Evolutionary conservation across 2,888 invertebrate genomes (phyloP).

Genomic region (Ophioninae sp.): DNA sequence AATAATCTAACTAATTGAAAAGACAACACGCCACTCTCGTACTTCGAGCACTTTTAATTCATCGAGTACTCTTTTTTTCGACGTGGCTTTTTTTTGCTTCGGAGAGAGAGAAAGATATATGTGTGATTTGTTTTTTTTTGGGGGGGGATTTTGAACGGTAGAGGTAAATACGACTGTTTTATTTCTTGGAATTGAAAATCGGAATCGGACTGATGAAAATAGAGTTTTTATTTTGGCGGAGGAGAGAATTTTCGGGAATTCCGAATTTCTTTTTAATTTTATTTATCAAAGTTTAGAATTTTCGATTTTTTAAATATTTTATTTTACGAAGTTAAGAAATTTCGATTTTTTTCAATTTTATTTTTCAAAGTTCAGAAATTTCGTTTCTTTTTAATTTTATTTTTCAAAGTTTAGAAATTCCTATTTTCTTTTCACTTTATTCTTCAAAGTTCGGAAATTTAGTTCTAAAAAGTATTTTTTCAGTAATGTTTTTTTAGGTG

Average conservation of each 20-base stretch:
- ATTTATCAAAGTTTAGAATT: no score
- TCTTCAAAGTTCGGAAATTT: no score
- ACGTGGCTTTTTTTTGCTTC: background rate
- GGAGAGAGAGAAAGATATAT: background rate
- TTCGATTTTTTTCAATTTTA: background rate
- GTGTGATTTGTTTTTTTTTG: no score
- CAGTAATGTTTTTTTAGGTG: no score
- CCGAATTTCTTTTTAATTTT: conserved; percentile 2
- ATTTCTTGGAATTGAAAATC: conserved; percentile 5
- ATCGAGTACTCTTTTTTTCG: background rate
- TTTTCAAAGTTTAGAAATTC: no score
- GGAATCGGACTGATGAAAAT: background rate
- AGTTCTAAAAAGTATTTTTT: no score
- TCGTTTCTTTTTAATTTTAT: background rate
- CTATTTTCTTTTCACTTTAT: background rate
- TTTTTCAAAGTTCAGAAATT: background rate
- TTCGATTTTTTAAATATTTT: background rate
- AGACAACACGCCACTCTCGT: background rate
- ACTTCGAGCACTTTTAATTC: background rate
- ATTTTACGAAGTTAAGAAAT: no score
- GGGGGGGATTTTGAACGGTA: no score
- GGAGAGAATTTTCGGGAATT: background rate
- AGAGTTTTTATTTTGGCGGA: no score
- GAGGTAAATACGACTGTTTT: conserved; percentile 12
- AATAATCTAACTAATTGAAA: conserved; percentile 1